A percentile compares a stretch with the other conserved stretches of the same genome.
phyloP scores from a whole-genome alignment of 2,888 invertebrate species.

The Gortyna flavago region DNA sequence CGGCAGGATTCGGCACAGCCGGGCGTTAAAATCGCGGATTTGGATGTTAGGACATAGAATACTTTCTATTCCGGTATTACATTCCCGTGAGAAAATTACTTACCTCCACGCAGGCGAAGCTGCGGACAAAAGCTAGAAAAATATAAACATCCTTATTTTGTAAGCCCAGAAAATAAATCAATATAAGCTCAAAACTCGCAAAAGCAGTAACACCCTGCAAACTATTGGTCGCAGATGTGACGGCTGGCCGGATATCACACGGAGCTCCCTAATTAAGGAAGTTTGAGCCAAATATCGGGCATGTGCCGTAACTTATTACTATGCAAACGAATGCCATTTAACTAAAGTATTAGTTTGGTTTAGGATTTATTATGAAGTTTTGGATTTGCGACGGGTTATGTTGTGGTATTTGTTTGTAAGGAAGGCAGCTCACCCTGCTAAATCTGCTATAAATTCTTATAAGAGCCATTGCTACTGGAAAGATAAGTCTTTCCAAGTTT shows the following conservation, averaged over 20 bases:
- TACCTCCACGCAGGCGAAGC: not conserved
- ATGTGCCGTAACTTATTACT: constrained; percentile 25
- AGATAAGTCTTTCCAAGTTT: not conserved
- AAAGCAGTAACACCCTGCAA: constrained; percentile 23
- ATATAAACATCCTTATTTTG: not conserved
- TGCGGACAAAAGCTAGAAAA: not conserved
- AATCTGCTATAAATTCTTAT: not conserved
- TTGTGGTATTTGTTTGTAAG: not conserved
- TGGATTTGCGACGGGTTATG: not conserved
- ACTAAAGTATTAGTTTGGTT: constrained; percentile 38
- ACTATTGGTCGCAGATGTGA: constrained; percentile 72
- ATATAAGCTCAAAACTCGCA: not conserved
- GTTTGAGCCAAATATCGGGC: constrained; percentile 58
- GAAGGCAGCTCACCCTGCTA: not conserved
- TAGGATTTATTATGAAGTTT: constrained; percentile 45
- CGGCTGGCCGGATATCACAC: constrained; percentile 59
- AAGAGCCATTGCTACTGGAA: not conserved
- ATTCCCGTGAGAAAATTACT: too few species aligned
- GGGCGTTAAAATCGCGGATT: not conserved
- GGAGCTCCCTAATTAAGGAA: constrained; percentile 75
- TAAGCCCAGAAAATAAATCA: constrained; percentile 12
- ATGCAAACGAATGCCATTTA: constrained; percentile 48
- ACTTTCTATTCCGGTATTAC: not conserved
- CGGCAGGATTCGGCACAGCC: not conserved
- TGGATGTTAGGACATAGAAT: not conserved